Evolutionary conservation across 2,888 invertebrate genomes (phyloP), one percentile per base, ranked within the genome.

Genomic region (Geotrupes spiniger): DNA sequence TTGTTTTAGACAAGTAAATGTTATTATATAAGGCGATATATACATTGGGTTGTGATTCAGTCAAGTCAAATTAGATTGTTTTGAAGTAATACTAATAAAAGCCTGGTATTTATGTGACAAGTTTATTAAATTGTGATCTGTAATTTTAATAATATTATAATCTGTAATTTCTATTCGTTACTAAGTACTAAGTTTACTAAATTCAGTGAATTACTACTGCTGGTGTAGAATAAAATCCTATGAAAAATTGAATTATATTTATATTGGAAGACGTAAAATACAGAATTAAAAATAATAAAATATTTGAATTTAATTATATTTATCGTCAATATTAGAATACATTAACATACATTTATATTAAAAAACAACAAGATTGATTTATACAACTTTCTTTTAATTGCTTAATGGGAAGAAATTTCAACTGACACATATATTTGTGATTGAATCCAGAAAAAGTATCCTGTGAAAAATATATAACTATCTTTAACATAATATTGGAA

Each of bases 291-390:
- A 49, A 43, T 38, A 28, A 36, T 43, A 44, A 42, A 42, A 55
- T 53, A 56, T 56, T 52, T 67, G 65, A 65, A 65, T 66, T 63
- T 64, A 66, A 64, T 66, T 70, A 68, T 69, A 70, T 68, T 69
- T 68, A 68, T 65, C 63, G 61, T 68, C 64, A 66, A 64, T 64
- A 65, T 64, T 64, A 63, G 68, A 65, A 64, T 70, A 70, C 68
- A 69, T 64, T 69, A 69, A 70, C 66, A 67, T 69, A 69, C 70
- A 68, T 68, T 68, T 66, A 69, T 68, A 67, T 67, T 68, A 68
- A 70, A 66, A 70, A 70, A 68, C 66, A 70, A 68, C 67, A 68
- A 69, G 69, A 66, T 67, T 63, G 64, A 64, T 68, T 68, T 67
- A 65, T 68, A 68, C 66, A 68, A 66, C 60, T 65, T 61, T 54